These are phyloP conservation scores for Graphium colonna DNA, from an alignment of 2,888 invertebrate genomes.

Conservation along the genomic window DNA sequence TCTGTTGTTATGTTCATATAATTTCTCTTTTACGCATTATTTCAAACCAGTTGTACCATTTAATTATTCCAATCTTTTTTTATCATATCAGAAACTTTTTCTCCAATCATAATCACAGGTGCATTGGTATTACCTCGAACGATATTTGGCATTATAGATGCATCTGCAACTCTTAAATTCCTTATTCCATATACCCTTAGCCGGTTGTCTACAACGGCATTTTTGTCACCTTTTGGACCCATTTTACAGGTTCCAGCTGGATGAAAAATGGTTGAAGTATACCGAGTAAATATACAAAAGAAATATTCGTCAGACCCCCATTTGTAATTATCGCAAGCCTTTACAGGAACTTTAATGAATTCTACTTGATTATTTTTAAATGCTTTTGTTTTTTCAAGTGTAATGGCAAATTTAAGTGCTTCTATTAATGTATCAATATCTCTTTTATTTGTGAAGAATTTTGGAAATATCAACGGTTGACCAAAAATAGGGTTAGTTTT, in stretches of 20 bases:
- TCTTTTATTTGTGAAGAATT: slow-evolving; percentile 80
- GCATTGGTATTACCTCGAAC: slow-evolving; percentile 91
- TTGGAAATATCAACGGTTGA: slow-evolving; percentile 85
- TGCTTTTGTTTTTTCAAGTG: slow-evolving; percentile 76
- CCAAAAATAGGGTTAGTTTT: slow-evolving; percentile 84
- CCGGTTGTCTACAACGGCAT: slow-evolving; percentile 55
- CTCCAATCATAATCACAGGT: slow-evolving; percentile 91
- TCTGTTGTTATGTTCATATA: no score
- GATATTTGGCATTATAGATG: slow-evolving; percentile 90
- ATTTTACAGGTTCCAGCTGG: slow-evolving; percentile 64
- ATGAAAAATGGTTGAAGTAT: slow-evolving; percentile 78
- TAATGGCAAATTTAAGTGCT: slow-evolving; percentile 78
- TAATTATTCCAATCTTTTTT: slow-evolving; percentile 53
- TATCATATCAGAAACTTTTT: slow-evolving; percentile 68
- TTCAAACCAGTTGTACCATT: no score
- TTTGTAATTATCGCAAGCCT: slow-evolving; percentile 71
- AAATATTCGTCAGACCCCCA: slow-evolving; percentile 83
- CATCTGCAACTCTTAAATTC: slow-evolving; percentile 85
- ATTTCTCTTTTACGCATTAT: no score
- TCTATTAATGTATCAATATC: slow-evolving; percentile 82
- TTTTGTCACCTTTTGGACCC: slow-evolving; percentile 57
- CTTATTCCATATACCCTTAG: slow-evolving; percentile 53
- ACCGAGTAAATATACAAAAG: slow-evolving; percentile 82
- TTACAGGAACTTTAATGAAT: slow-evolving; percentile 76
- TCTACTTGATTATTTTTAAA: slow-evolving; percentile 76